These are phyloP conservation scores for Oligia fasciuncula DNA, from an alignment of 2,888 invertebrate species.

Conservation along the genomic window DNA sequence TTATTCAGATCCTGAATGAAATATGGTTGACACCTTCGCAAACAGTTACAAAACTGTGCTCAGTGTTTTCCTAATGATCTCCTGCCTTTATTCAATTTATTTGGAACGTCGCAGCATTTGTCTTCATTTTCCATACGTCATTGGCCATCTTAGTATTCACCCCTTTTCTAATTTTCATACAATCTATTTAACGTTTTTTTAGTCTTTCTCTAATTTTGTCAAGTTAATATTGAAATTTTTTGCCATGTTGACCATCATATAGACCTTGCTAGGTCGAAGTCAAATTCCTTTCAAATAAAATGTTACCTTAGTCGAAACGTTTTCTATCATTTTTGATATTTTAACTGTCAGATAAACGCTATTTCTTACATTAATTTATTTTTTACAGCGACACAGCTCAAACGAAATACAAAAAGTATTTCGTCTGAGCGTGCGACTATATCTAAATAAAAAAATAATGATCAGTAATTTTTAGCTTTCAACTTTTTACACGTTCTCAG, in stretches of 20 bases:
- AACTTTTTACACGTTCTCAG: constrained; percentile 33
- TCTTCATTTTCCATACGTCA: background rate
- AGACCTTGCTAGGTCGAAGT: background rate
- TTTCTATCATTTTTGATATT: constrained; percentile 11
- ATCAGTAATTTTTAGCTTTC: constrained; percentile 44
- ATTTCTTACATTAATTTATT: background rate
- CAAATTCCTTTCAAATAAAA: background rate
- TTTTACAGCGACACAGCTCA: constrained; percentile 6
- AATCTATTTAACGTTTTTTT: background rate
- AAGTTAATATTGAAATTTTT: background rate
- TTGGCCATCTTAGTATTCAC: background rate
- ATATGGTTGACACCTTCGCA: too few species aligned
- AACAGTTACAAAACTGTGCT: background rate
- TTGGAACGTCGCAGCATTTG: background rate
- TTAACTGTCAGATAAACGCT: background rate
- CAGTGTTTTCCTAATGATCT: background rate
- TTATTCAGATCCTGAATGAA: too few species aligned
- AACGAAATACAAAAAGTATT: constrained; percentile 15
- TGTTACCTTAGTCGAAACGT: background rate
- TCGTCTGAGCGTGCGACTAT: background rate
- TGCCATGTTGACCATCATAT: background rate
- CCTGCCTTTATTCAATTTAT: background rate
- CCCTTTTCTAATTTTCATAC: background rate
- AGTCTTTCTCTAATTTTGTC: background rate
- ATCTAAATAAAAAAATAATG: constrained; percentile 52